A percentile compares a stretch with the other conserved stretches of the same genome.
These are phyloP conservation scores for Percopsis transmontana DNA, from an alignment of 2,113 vertebrate species.

Conservation along the genomic window DNA sequence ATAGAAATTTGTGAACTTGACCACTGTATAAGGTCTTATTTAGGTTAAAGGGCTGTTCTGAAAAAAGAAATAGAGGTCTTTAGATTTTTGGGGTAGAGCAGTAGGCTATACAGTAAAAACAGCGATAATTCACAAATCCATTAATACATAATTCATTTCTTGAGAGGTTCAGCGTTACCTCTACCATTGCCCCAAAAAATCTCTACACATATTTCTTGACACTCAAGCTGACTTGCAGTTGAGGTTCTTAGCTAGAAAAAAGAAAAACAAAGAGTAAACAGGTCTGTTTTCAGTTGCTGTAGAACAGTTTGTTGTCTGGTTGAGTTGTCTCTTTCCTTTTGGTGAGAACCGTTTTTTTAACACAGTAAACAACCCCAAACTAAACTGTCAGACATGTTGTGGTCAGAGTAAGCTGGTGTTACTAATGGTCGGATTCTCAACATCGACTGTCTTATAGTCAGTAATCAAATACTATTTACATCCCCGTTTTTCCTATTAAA, in stretches of 20 bases:
- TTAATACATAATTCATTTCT: slow-evolving; percentile 21
- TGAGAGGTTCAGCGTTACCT: slow-evolving; percentile 35
- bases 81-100: slow-evolving; percentile 23
- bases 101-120: slow-evolving; percentile 14
- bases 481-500: too few relatives aligned
- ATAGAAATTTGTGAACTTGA: slow-evolving; percentile 37
- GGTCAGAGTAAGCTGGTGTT: slow-evolving; percentile 63
- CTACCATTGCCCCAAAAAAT: slow-evolving; percentile 28
- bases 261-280: neutral
- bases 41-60: neutral
- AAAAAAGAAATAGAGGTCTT: slow-evolving; percentile 3
- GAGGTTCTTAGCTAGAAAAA: neutral
- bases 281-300: neutral
- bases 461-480: too few relatives aligned
- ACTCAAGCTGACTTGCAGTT: too few relatives aligned
- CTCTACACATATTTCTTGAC: slow-evolving; percentile 19
- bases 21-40: slow-evolving; percentile 48
- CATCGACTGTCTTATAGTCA: too few relatives aligned
- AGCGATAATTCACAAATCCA: slow-evolving; percentile 44
- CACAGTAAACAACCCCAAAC: slow-evolving; percentile 66
- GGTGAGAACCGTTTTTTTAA: slow-evolving; percentile 45
- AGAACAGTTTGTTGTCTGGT: neutral
- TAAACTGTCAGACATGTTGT: slow-evolving; percentile 63
- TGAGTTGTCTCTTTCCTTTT: slow-evolving; percentile 30
- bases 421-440: slow-evolving; percentile 27